These are phyloP conservation scores for human DNA, from an alignment of 2,113 vertebrate species.

Conservation along the genomic window GRCh38 chr19:32066501-32067000, in stretches of 20 bases:
- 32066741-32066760: accelerated
- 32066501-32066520: accelerated
- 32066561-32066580: background rate
- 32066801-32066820: background rate
- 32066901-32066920: background rate
- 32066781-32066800: background rate
- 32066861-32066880: background rate
- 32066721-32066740: accelerated
- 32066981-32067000: too few species aligned
- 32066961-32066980: too few species aligned
- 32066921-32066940: background rate
- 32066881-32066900: conserved; percentile 20
- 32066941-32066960: background rate
- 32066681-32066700: background rate
- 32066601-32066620: background rate
- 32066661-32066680: background rate
- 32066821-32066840: background rate
- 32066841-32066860: background rate
- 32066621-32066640: background rate
- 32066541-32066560: background rate
- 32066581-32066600: background rate
- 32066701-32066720: too few species aligned
- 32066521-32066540: background rate
- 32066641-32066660: background rate
- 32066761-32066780: accelerated